Percentiles rank a stretch among this genome's conserved stretches.
Evolutionary conservation across 2,797 vertebrate genomes (phyloP).

Genomic region (Zalophus californianus): DNA sequence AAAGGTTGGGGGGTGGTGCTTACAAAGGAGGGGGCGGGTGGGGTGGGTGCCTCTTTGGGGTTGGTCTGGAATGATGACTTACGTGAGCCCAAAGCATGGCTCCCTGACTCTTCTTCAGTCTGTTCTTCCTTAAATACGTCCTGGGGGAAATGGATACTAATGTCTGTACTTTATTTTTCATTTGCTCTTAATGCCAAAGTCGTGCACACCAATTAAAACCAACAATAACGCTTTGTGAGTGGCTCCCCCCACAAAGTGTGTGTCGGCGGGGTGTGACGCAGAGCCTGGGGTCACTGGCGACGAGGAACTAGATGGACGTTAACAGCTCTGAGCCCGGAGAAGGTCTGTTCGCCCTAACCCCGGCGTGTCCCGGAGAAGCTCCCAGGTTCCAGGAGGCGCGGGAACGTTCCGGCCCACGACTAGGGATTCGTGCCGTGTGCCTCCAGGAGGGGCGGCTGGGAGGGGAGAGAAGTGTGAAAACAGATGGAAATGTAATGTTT

Average conservation of each 20-base stretch:
- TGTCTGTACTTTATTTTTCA: constrained; percentile 2
- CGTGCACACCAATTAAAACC: constrained; percentile 34
- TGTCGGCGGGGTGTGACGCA: no score
- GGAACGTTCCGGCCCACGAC: constrained; percentile 13
- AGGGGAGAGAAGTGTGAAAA: constrained; percentile 80
- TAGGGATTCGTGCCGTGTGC: constrained; percentile 48
- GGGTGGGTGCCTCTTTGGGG: background rate
- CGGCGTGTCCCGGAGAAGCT: background rate
- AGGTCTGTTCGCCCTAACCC: background rate
- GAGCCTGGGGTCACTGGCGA: background rate
- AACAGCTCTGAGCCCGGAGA: background rate
- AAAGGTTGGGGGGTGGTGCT: background rate
- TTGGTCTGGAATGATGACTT: background rate
- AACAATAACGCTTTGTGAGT: background rate
- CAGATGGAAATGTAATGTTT: constrained; percentile 90
- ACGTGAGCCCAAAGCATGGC: background rate
- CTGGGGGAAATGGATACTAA: background rate
- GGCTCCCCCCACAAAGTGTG: background rate
- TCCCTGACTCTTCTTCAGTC: background rate
- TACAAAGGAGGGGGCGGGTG: background rate
- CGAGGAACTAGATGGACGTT: background rate
- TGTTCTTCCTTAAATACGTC: background rate
- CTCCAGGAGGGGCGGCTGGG: constrained; percentile 65
- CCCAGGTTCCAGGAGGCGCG: background rate
- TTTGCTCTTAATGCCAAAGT: constrained; percentile 58